Conservation (phyloP, 1,140 invertebrate species). For the Dolichoris vasculosae region DNA sequence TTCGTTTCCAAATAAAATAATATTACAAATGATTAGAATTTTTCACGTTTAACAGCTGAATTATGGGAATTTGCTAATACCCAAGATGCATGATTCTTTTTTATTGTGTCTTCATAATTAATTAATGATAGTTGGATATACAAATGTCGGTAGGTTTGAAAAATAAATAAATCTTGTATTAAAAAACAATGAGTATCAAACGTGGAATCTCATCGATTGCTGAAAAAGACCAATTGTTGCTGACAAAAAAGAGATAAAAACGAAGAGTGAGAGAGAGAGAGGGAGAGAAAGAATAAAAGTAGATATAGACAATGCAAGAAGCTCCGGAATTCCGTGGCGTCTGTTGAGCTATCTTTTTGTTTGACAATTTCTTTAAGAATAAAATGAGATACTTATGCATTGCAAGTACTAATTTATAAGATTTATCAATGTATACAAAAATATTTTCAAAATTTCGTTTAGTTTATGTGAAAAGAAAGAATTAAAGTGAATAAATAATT, state of each 20-base stretch:
- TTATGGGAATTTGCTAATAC: no score
- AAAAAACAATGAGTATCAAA: neutral
- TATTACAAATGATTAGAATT: no score
- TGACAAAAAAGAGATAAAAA: neutral
- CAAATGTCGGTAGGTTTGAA: neutral
- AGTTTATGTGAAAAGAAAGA: no score
- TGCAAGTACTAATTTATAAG: neutral
- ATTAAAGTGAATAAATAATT: no score
- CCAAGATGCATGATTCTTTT: no score
- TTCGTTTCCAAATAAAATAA: no score
- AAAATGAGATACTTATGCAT: neutral
- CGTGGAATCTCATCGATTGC: slow-evolving; percentile 36
- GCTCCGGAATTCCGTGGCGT: neutral
- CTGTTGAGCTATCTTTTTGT: neutral
- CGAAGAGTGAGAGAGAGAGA: neutral
- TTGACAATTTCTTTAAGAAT: neutral
- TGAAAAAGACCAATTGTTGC: slow-evolving; percentile 1
- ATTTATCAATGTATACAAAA: neutral
- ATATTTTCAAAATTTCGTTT: neutral
- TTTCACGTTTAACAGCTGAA: no score
- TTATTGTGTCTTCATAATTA: neutral
- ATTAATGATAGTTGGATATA: neutral
- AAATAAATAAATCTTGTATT: slow-evolving; percentile 39
- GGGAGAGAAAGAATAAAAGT: neutral
- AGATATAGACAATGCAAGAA: no score